Conservation (phyloP, 2,888 invertebrate species). For the Acronicta aceris region DNA sequence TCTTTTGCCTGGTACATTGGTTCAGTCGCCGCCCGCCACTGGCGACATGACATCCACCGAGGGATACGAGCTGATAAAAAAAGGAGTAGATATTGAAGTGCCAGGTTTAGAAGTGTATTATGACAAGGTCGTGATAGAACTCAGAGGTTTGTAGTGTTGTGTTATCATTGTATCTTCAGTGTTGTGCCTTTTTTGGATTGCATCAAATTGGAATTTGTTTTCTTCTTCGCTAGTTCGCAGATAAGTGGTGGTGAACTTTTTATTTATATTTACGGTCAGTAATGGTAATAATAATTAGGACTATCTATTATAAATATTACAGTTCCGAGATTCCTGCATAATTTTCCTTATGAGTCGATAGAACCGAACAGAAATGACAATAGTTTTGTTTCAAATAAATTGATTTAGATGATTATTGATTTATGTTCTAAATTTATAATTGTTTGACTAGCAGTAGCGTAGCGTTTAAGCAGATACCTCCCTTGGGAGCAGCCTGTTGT, state of each 20-base stretch:
- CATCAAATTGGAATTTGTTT: conserved; percentile 24
- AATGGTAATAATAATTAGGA: background rate
- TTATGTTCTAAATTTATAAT: too few relatives aligned
- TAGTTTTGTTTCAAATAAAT: background rate
- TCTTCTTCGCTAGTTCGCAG: conserved; percentile 15
- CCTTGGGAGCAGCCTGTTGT: background rate
- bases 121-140: conserved; percentile 89
- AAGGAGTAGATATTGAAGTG: conserved; percentile 85
- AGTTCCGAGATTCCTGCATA: conserved; percentile 9
- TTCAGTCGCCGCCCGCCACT: conserved; percentile 72
- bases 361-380: background rate
- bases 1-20: conserved; percentile 70
- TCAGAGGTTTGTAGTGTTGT: conserved; percentile 86
- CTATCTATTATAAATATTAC: background rate
- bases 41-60: conserved; percentile 86
- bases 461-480: background rate
- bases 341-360: conserved; percentile 36
- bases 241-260: conserved; percentile 35
- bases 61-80: conserved; percentile 86
- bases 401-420: too few relatives aligned
- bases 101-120: conserved; percentile 88
- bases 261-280: background rate
- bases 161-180: conserved; percentile 48
- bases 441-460: too few relatives aligned
- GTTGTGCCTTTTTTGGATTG: conserved; percentile 44